Evolutionary conservation across 2,797 vertebrate genomes (phyloP).

Genomic region (Morelia viridis): DNA sequence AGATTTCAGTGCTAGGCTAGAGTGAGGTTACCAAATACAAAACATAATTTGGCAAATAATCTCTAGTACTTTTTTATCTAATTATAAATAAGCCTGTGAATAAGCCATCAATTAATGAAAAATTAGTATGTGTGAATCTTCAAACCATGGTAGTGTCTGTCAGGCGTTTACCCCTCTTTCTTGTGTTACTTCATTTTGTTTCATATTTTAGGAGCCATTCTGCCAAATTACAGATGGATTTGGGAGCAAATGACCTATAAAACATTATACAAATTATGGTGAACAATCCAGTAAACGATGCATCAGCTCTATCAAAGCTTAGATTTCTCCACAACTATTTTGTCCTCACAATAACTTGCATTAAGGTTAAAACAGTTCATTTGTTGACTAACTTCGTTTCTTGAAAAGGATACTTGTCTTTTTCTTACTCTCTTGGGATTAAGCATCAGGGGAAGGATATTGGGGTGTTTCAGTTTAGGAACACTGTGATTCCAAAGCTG

Average conservation of each 20-base stretch:
- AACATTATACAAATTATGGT: constrained; percentile 55
- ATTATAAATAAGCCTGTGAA: rapidly evolving
- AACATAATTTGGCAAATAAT: neutral
- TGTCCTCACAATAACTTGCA: neutral
- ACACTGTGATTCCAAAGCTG: neutral
- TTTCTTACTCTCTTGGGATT: neutral
- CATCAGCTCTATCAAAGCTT: constrained; percentile 47
- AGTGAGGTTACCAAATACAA: neutral
- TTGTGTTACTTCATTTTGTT: constrained; percentile 22
- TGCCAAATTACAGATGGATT: constrained; percentile 8
- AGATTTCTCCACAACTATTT: constrained; percentile 30
- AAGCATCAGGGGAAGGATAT: neutral
- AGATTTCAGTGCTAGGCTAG: neutral
- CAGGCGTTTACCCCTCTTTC: neutral
- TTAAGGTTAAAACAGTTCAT: neutral
- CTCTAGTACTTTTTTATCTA: neutral
- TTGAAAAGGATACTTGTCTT: constrained; percentile 32
- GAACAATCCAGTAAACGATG: neutral
- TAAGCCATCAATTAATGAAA: neutral
- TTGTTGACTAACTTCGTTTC: constrained; percentile 8
- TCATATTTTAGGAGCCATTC: neutral
- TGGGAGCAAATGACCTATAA: constrained; percentile 37
- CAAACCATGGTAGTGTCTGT: constrained; percentile 14
- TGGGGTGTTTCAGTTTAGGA: neutral
- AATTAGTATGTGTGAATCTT: constrained; percentile 14